Base-by-base conservation (phyloP, 2,888 invertebrate genomes). In the Apodemia mormo region DNA sequence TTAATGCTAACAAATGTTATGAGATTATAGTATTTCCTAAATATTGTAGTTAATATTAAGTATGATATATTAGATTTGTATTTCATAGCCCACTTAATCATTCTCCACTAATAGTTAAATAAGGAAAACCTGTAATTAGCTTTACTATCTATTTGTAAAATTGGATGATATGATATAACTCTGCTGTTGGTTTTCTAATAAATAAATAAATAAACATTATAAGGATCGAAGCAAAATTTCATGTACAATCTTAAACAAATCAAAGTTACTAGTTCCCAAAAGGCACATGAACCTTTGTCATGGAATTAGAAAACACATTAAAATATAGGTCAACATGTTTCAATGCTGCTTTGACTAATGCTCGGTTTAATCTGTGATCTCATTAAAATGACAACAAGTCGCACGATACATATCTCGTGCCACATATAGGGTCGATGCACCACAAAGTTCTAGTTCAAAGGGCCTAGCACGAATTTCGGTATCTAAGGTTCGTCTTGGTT, bases 351-450 rank as follows among this genome's bases (percentile, higher is more conserved):
- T 14, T 14, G 37, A 64, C 37, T 14, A 64, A 37, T 1, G 61
- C 33, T 64, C 14, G 61, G 61, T 14, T 33, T 61, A 61, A 61
- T 61, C 61, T 61, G 37, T 61, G 37, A 61, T 61, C 61, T 61
- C 61, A 61, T 64, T 64, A 64, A 40, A 66, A 66, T 54, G 66
- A 65, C 66, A 66, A 67, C 66, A 66, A 14, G 67, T 65, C 68
- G 58, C 40, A 12, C 30, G 72, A 71, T 69, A 70, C 54, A 49
- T 61, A 71, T 68, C 70, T 71, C 64, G 68, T 37, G 29, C 61
- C 33, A 33, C 58, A 33, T 61, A 61, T 37, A 64, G 61, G 71
- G 68, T 71, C 71, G 45, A 61, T 67, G 71, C 67, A 67, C 71
- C 40, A 68, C 65, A 65, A 68, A 67, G 69, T 67, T 71, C 61